These are phyloP conservation scores for Pimephales promelas DNA, from an alignment of 2,113 vertebrate genomes.

Conservation along the genomic window DNA sequence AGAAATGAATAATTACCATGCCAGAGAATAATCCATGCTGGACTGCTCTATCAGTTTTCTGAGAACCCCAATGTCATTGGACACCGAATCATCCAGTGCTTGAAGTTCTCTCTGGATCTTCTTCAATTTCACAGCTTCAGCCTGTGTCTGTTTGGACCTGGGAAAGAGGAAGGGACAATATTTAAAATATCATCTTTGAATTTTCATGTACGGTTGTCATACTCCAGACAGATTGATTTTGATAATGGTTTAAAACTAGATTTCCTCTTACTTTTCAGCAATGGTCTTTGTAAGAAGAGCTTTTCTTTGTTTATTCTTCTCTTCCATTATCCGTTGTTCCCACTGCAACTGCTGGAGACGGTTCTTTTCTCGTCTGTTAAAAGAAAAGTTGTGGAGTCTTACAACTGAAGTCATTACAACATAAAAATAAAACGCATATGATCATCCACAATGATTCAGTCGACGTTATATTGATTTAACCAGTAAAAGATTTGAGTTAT, in stretches of 20 bases:
- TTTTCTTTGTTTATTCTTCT: constrained; percentile 93
- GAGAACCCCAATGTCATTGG: constrained; percentile 90
- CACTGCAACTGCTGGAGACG: constrained; percentile 88
- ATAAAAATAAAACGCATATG: not conserved
- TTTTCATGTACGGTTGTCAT: not conserved
- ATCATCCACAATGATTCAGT: not conserved
- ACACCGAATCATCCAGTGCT: constrained; percentile 91
- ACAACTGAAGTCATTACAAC: not conserved
- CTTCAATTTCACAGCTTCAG: constrained; percentile 89
- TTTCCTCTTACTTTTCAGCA: constrained; percentile 86
- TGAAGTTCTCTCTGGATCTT: constrained; percentile 93
- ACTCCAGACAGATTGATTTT: not conserved
- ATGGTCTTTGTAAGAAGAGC: constrained; percentile 91
- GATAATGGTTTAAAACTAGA: not conserved
- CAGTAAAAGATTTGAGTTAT: not conserved
- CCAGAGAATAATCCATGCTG: constrained; percentile 86
- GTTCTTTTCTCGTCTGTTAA: constrained; percentile 83
- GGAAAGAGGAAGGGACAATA: not conserved
- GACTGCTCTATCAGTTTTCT: constrained; percentile 89
- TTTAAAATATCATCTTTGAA: not conserved
- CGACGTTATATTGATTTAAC: not conserved
- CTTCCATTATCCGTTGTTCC: constrained; percentile 90
- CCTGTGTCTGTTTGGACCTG: constrained; percentile 93
- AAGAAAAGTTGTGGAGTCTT: not conserved
- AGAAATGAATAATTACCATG: constrained; percentile 75